These are phyloP conservation scores for Sabatieria punctata DNA, from an alignment of 2,888 invertebrate genomes.

Conservation along the genomic window DNA sequence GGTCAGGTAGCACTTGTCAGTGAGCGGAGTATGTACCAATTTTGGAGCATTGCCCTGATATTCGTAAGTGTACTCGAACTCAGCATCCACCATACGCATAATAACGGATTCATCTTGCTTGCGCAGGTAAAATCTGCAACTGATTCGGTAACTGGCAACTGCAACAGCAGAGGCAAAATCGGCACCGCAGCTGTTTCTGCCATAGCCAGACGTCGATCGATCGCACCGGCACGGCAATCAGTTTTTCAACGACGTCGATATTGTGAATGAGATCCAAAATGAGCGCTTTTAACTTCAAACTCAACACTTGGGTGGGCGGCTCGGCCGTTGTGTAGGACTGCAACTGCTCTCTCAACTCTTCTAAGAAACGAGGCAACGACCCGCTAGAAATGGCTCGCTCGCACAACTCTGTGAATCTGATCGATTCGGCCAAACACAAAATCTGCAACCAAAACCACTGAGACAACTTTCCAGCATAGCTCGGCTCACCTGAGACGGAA, in stretches of 20 bases:
- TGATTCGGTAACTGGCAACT: background rate
- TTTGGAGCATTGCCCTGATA: conserved; percentile 91
- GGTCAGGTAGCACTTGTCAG: conserved; percentile 92
- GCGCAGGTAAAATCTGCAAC: conserved; percentile 47
- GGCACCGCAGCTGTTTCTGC: conserved; percentile 73
- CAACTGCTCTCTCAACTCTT: conserved; percentile 34
- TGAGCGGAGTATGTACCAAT: conserved; percentile 82
- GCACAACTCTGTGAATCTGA: conserved; percentile 63
- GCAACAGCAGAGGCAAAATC: background rate
- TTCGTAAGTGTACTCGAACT: conserved; percentile 89
- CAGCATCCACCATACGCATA: conserved; percentile 75
- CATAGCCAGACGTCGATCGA: conserved; percentile 67
- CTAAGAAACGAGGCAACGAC: conserved; percentile 26
- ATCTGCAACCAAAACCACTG: conserved; percentile 38
- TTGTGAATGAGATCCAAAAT: conserved; percentile 85
- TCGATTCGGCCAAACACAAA: conserved; percentile 62
- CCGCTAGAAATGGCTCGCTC: conserved; percentile 53
- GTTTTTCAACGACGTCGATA: conserved; percentile 57
- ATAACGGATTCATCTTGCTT: conserved; percentile 42
- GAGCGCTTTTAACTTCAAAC: conserved; percentile 73
- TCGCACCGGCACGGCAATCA: conserved; percentile 49
- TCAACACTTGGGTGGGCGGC: conserved; percentile 41
- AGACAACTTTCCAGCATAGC: background rate
- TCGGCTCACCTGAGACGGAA: conserved; percentile 47
- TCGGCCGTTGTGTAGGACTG: conserved; percentile 40